Conservation (phyloP, 2,888 invertebrate genomes). For the Drosophila peninsularis region DNA sequence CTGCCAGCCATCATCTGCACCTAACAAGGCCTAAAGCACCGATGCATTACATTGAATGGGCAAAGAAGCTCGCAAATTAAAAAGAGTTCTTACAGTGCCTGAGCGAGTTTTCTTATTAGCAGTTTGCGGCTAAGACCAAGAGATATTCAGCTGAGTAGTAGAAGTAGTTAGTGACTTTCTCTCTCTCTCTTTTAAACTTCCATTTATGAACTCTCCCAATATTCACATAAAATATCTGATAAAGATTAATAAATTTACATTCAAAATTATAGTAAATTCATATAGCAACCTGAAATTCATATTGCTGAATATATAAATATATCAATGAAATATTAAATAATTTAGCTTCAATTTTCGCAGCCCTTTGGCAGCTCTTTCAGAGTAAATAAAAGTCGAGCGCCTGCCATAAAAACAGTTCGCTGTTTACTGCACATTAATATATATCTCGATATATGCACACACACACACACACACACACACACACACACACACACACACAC, state of each 20-base stretch:
- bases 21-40: conserved; percentile 42
- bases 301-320: conserved; percentile 26
- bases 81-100: conserved; percentile 12
- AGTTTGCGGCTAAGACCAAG: not conserved
- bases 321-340: conserved; percentile 14
- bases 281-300: not conserved
- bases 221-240: not conserved
- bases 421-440: conserved; percentile 1
- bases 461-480: not conserved
- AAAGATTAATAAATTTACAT: conserved; percentile 11
- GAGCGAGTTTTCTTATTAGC: no score
- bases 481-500: not conserved
- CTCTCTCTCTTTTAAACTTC: no score
- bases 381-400: conserved; percentile 15
- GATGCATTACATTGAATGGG: conserved; percentile 45
- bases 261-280: not conserved
- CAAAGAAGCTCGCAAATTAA: conserved; percentile 37
- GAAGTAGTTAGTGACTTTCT: no score
- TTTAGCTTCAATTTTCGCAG: not conserved
- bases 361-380: conserved; percentile 6
- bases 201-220: not conserved
- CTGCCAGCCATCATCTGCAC: conserved; percentile 27
- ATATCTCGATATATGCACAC: not conserved
- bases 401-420: conserved; percentile 22
- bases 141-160: not conserved